Evolutionary conservation across 2,888 invertebrate genomes (phyloP).

Genomic region (Drosophila cracens): DNA sequence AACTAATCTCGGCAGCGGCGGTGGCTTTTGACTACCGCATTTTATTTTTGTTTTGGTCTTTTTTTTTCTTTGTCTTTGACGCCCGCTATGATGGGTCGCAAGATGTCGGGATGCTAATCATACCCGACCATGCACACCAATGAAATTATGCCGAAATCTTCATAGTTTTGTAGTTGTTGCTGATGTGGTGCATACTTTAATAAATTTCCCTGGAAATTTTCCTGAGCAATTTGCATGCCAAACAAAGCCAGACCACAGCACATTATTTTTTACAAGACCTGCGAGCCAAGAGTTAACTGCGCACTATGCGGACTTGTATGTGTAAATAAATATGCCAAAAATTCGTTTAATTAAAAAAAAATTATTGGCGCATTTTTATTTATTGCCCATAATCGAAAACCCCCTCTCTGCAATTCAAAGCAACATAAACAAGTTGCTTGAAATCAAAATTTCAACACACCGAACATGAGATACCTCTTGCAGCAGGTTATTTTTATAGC

Average conservation of each 20-base stretch:
- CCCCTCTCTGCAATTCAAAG: constrained; percentile 14
- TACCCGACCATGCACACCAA: constrained; percentile 56
- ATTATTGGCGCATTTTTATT: constrained; percentile 71
- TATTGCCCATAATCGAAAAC: constrained; percentile 64
- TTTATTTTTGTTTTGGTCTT: constrained; percentile 38
- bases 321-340: constrained; percentile 63
- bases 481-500: constrained; percentile 2
- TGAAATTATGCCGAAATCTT: constrained; percentile 72
- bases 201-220: constrained; percentile 55
- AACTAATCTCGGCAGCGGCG: constrained; percentile 68
- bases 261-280: constrained; percentile 26
- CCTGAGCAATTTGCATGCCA: constrained; percentile 62
- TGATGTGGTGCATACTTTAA: constrained; percentile 34
- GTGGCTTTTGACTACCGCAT: constrained; percentile 65
- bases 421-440: constrained; percentile 30
- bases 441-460: not conserved
- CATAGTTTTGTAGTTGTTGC: constrained; percentile 37
- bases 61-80: constrained; percentile 39
- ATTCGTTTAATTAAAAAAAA: constrained; percentile 76
- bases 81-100: constrained; percentile 38
- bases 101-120: constrained; percentile 57
- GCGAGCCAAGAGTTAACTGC: constrained; percentile 13
- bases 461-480: constrained; percentile 23
- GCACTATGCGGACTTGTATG: constrained; percentile 27
- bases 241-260: constrained; percentile 31